Evolutionary conservation across 2,797 vertebrate genomes (phyloP).

Genomic region (Nannoperca obscura): DNA sequence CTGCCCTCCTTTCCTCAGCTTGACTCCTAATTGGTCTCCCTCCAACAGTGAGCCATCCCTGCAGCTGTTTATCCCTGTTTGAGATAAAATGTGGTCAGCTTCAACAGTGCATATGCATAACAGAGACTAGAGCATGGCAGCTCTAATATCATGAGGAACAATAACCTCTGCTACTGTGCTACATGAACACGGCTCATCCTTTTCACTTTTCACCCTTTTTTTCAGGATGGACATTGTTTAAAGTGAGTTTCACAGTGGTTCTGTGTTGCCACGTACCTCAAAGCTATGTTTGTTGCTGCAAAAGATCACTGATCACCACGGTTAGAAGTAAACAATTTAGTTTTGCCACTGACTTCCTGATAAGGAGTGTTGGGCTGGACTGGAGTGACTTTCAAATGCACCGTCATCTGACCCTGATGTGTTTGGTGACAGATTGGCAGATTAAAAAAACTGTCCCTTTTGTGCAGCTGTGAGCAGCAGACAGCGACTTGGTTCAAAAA

Average conservation of each 20-base stretch:
- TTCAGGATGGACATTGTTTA: neutral
- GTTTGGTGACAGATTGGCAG: constrained; percentile 12
- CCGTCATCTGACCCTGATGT: constrained; percentile 6
- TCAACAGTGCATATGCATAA: constrained; percentile 42
- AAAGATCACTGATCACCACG: neutral
- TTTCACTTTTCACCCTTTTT: constrained; percentile 16
- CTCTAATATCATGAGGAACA: constrained; percentile 26
- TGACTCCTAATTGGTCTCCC: constrained; percentile 66
- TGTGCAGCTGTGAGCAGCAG: constrained; percentile 17
- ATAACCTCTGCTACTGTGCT: constrained; percentile 9
- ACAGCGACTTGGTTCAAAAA: constrained; percentile 9
- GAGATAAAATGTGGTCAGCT: constrained; percentile 60
- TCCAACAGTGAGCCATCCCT: constrained; percentile 44
- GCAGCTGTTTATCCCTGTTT: constrained; percentile 61
- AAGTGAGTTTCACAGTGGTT: neutral
- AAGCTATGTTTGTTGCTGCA: neutral
- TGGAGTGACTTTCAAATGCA: neutral
- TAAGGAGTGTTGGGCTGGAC: constrained; percentile 13
- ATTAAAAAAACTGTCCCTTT: constrained; percentile 27
- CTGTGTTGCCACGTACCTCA: neutral
- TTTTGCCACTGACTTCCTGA: constrained; percentile 18
- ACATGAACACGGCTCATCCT: neutral
- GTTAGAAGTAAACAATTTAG: neutral
- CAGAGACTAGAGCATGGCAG: constrained; percentile 24
- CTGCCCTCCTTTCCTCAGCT: constrained; percentile 51